Percentiles rank a stretch among this genome's conserved stretches.
Conservation (phyloP, 1,140 invertebrate genomes). For the Drosophila guanche region DNA sequence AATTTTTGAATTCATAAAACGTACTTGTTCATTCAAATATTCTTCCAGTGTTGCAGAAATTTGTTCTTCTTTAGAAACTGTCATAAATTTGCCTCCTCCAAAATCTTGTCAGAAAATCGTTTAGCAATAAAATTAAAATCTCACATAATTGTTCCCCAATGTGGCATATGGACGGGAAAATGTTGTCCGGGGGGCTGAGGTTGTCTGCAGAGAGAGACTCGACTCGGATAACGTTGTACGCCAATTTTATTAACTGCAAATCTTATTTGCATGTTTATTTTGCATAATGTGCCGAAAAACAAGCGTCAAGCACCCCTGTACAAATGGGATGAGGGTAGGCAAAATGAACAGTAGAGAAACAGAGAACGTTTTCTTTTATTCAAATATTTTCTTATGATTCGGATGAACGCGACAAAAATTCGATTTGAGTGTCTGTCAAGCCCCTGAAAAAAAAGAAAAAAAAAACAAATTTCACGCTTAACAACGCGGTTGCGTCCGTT, state of each 20-base stretch:
- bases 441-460: slow-evolving; percentile 29
- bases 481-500: slow-evolving; percentile 69
- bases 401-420: slow-evolving; percentile 61
- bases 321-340: slow-evolving; percentile 25
- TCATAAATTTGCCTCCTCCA: not conserved
- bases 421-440: slow-evolving; percentile 76
- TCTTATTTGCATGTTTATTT: slow-evolving; percentile 83
- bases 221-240: slow-evolving; percentile 62
- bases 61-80: not conserved
- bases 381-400: slow-evolving; percentile 80
- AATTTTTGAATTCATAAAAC: too few relatives aligned
- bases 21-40: not conserved
- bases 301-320: slow-evolving; percentile 44
- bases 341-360: not conserved
- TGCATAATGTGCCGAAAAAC: slow-evolving; percentile 78
- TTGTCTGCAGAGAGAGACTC: slow-evolving; percentile 8
- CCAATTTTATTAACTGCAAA: slow-evolving; percentile 82
- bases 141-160: slow-evolving; percentile 75
- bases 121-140: slow-evolving; percentile 78
- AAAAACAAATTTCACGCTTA: slow-evolving; percentile 83
- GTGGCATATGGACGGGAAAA: slow-evolving; percentile 68
- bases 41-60: not conserved
- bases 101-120: slow-evolving; percentile 58
- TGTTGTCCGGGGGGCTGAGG: slow-evolving; percentile 9
- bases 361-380: slow-evolving; percentile 57